phyloP scores from a whole-genome alignment of 2,888 invertebrate genomes.

The Mimachlamys varia region DNA sequence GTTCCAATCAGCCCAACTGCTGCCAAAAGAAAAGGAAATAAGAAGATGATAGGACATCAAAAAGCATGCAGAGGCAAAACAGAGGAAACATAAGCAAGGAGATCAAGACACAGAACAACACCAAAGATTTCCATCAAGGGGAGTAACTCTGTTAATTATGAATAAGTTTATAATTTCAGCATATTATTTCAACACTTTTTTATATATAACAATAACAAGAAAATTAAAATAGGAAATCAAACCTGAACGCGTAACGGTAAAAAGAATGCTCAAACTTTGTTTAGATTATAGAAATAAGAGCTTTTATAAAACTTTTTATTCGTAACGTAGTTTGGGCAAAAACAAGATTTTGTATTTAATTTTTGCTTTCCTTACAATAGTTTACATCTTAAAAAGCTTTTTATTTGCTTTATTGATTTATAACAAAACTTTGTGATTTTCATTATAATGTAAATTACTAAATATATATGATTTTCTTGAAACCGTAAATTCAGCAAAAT shows the following conservation, averaged over 20 bases:
- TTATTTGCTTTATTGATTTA: too few species aligned
- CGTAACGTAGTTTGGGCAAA: too few species aligned
- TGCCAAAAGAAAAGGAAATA: conserved; percentile 35
- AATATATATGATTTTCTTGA: too few species aligned
- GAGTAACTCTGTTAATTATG: conserved; percentile 21
- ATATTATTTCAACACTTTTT: not conserved
- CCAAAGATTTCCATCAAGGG: not conserved
- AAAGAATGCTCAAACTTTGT: not conserved
- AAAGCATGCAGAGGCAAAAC: conserved; percentile 36
- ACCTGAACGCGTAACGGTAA: not conserved
- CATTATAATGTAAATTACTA: too few species aligned
- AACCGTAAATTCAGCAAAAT: too few species aligned
- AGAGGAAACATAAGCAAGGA: conserved; percentile 36
- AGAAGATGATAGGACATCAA: conserved; percentile 28
- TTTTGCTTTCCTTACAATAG: too few species aligned
- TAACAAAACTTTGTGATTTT: too few species aligned
- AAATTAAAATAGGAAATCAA: not conserved
- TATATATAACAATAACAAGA: not conserved
- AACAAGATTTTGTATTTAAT: too few species aligned
- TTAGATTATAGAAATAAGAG: too few species aligned
- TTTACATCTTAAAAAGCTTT: too few species aligned
- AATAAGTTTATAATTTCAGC: not conserved
- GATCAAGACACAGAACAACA: conserved; percentile 32
- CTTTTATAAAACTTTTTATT: too few species aligned
- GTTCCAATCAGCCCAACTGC: not conserved